Evolutionary conservation across 2,888 invertebrate species (phyloP).

Genomic region (Pristionchus arcanus): DNA sequence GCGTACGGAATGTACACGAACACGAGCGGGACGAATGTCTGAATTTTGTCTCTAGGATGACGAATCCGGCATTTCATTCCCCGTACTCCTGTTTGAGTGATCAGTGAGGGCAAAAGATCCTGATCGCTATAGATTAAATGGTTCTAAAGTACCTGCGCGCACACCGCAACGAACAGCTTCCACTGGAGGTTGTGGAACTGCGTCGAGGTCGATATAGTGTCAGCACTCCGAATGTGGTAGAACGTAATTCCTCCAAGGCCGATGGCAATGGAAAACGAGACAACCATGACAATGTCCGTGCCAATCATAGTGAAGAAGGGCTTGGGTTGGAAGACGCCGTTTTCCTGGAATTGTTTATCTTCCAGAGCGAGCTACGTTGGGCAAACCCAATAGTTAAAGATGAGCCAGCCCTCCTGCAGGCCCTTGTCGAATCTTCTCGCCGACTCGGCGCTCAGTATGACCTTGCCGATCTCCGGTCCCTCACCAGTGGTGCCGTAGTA

Average conservation of each 20-base stretch:
- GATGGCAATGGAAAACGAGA: not conserved
- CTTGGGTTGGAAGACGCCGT: not conserved
- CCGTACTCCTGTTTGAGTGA: no score
- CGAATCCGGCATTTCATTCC: no score
- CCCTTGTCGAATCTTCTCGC: not conserved
- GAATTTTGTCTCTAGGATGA: no score
- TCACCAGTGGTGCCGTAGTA: not conserved
- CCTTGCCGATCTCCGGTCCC: not conserved
- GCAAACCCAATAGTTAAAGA: not conserved
- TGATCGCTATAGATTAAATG: not conserved
- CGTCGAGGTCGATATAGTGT: not conserved
- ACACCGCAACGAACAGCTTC: not conserved
- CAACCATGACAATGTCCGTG: not conserved
- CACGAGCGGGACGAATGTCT: no score
- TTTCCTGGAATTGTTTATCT: not conserved
- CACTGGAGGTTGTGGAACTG: not conserved
- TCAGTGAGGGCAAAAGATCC: no score
- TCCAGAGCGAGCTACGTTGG: not conserved
- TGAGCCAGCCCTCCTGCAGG: not conserved
- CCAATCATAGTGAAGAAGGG: not conserved
- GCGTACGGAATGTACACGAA: no score
- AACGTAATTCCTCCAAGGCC: not conserved
- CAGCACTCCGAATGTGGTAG: not conserved
- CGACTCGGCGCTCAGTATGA: not conserved
- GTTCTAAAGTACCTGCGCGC: not conserved